Conservation (phyloP, 2,797 vertebrate species). For the Chrysocyon brachyurus region DNA sequence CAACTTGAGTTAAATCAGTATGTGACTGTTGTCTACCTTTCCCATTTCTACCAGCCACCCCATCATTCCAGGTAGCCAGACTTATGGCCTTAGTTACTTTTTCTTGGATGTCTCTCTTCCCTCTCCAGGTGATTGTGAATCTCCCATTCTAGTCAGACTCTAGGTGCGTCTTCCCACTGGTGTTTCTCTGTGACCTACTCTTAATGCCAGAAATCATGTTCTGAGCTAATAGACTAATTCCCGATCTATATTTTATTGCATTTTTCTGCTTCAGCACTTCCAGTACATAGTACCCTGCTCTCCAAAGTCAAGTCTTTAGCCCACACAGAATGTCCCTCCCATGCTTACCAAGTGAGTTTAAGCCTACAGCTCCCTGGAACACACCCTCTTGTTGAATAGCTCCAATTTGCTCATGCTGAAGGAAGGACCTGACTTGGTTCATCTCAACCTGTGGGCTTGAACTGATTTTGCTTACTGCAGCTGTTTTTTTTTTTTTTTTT, state of each 20-base stretch:
- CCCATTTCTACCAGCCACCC: neutral
- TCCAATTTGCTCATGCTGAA: neutral
- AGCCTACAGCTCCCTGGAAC: neutral
- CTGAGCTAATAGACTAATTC: neutral
- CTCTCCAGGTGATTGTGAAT: neutral
- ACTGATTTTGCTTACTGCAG: neutral
- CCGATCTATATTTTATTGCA: neutral
- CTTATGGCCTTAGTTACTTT: neutral
- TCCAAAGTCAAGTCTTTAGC: neutral
- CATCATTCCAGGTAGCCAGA: neutral
- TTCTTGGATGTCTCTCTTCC: neutral
- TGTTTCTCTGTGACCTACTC: neutral
- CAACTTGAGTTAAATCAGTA: neutral
- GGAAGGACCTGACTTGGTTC: neutral
- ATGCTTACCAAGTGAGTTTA: neutral
- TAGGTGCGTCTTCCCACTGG: neutral
- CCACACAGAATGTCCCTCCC: neutral
- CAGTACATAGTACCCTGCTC: neutral
- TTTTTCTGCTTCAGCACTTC: neutral
- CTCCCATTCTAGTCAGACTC: neutral
- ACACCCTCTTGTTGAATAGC: neutral
- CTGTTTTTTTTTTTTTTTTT: neutral
- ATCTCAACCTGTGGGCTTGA: neutral
- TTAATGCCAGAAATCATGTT: neutral
- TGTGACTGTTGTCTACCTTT: neutral